A percentile compares a stretch with the other conserved stretches of the same genome.
Conservation (phyloP, 2,888 invertebrate species). For the Sarcophaga carnaria region DNA sequence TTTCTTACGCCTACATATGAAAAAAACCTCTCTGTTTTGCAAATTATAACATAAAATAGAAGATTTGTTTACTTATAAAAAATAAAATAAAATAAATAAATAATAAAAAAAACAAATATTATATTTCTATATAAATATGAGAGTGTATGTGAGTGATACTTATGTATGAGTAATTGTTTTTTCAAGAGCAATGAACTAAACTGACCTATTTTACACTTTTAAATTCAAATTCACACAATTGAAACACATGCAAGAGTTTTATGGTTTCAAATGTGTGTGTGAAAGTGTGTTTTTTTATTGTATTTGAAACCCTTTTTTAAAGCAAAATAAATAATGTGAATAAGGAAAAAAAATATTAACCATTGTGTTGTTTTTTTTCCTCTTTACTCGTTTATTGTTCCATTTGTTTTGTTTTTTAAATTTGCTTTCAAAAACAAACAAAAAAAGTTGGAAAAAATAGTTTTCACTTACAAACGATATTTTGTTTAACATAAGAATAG, state of each 20-base stretch:
- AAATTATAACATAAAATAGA: conserved; percentile 27
- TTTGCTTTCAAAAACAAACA: too few relatives aligned
- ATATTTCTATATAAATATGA: background rate
- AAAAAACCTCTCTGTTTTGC: background rate
- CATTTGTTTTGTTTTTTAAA: conserved; percentile 6
- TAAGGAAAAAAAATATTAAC: background rate
- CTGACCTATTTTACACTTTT: conserved; percentile 34
- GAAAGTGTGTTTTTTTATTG: conserved; percentile 7
- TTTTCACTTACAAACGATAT: conserved; percentile 55
- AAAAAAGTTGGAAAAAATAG: background rate
- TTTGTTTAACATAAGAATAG: conserved; percentile 8
- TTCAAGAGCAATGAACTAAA: conserved; percentile 40
- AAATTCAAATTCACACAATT: background rate
- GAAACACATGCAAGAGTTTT: conserved; percentile 16
- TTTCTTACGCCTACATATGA: too few relatives aligned
- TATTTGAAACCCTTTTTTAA: conserved; percentile 1
- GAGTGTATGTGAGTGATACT: background rate
- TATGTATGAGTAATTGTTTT: background rate
- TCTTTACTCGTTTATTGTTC: background rate
- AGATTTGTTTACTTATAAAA: conserved; percentile 3
- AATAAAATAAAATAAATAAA: background rate
- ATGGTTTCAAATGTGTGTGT: conserved; percentile 24
- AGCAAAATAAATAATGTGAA: background rate
- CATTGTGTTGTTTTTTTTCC: background rate
- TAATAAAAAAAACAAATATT: too few relatives aligned